Evolutionary conservation across 2,888 invertebrate species (phyloP).

Genomic region (Drepanosiphum platanoidis): DNA sequence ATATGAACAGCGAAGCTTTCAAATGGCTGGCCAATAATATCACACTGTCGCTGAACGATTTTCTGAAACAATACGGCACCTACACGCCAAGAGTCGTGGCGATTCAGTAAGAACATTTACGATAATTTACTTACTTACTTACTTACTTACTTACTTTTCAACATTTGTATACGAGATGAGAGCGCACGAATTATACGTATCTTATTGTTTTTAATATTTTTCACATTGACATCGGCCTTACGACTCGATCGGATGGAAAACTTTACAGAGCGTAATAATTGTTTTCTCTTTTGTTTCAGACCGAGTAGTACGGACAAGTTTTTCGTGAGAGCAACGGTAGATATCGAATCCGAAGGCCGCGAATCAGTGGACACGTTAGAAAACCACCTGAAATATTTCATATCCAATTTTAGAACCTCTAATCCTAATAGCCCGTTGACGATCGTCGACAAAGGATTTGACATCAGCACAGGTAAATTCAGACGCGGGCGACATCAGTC

Average conservation of each 20-base stretch:
- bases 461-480: slow-evolving; percentile 32
- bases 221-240: too few species aligned
- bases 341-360: slow-evolving; percentile 37
- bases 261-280: too few species aligned
- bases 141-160: neutral
- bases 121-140: neutral
- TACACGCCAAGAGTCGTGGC: slow-evolving; percentile 45
- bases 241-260: too few species aligned
- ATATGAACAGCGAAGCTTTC: slow-evolving; percentile 42
- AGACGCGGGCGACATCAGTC: neutral
- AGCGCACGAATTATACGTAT: too few species aligned
- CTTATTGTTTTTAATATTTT: too few species aligned
- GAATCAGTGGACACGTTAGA: slow-evolving; percentile 25
- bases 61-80: slow-evolving; percentile 7
- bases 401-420: slow-evolving; percentile 26
- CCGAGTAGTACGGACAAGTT: slow-evolving; percentile 35
- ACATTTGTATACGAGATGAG: neutral
- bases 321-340: slow-evolving; percentile 26
- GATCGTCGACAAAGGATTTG: slow-evolving; percentile 35
- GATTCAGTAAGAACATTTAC: slow-evolving; percentile 22
- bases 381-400: slow-evolving; percentile 32
- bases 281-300: neutral
- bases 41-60: slow-evolving; percentile 20
- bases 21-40: slow-evolving; percentile 37
- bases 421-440: slow-evolving; percentile 41